These are phyloP conservation scores for Seriola dumerili DNA, from an alignment of 2,113 vertebrate species.

Conservation along the genomic window DNA sequence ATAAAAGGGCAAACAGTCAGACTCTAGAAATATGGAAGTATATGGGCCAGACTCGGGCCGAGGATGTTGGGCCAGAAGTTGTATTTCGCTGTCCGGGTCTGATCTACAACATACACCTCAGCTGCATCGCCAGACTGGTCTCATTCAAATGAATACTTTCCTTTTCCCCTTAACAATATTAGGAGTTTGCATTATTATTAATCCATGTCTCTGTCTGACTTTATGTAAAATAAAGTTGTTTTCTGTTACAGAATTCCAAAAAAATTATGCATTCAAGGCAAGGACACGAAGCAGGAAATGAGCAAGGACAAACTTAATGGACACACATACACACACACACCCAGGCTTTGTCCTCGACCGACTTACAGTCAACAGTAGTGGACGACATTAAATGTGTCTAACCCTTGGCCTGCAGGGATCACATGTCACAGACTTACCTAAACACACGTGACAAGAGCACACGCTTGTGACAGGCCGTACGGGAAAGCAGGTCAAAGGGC, in stretches of 20 bases:
- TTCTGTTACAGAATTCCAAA: not conserved
- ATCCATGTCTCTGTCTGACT: not conserved
- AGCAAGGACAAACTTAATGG: constrained; percentile 1
- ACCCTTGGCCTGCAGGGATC: constrained; percentile 66
- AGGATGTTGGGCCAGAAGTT: no score
- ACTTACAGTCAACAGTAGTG: constrained; percentile 51
- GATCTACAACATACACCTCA: no score
- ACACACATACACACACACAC: constrained; percentile 27
- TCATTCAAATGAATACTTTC: no score
- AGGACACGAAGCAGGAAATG: constrained; percentile 1
- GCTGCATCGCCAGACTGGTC: no score
- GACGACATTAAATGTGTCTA: constrained; percentile 55
- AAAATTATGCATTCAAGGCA: constrained; percentile 11
- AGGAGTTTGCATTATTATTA: not conserved
- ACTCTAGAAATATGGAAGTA: no score
- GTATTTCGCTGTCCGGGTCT: no score
- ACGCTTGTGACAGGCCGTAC: constrained; percentile 59
- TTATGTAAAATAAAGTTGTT: not conserved
- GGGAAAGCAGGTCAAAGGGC: constrained; percentile 66
- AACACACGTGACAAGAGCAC: constrained; percentile 64
- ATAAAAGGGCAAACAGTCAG: no score
- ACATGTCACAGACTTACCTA: constrained; percentile 63
- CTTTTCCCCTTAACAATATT: not conserved
- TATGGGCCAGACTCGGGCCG: no score
- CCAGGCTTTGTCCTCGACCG: constrained; percentile 35